Evolutionary conservation across 2,888 invertebrate species (phyloP), one percentile per base, ranked within the genome.

Genomic region (Phrixothrix hirtus): DNA sequence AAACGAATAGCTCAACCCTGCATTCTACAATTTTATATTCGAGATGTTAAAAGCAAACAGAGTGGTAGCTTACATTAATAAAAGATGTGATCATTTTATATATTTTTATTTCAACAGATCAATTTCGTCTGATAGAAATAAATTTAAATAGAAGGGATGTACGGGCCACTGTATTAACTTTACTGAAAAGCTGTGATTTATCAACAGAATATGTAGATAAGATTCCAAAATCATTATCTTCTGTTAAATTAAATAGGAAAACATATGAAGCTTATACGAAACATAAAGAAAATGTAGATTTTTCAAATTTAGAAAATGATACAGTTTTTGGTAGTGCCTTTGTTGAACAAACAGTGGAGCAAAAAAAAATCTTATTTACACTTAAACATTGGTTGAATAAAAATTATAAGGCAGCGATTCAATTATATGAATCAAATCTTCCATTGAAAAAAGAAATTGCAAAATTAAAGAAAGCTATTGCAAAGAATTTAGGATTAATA

Each of bases 131-230:
- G 55, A 86, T 95, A 1, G 84, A 86, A 66, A 86, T 95, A 51
- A 79, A 83, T 42, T 73, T 95, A 55, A 83, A 83, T 50, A 84
- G 86, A 26, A 78, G 78, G 55, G 83, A 86, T 75, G 77, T 92
- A 36, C 81, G 87, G 50, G 85, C 87, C 64, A 84, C 87, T 4
- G 85, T 95, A 27, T 79, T 87, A 5, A 86, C 84, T 30, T 83
- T 95, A 58, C 78, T 95, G 53, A 84, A 85, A 70, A 84, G 88
- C 17, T 94, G 93, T 76, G 84, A 90, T 71, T 81, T 95, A 55
- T 84, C 94, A 2, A 92, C 94, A n/a, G 87, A 88, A 31, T 92
- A 91, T 76, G 81, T 95, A 3, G 91, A 92, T 71, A 87, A 83
- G 73, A 84, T 90, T 67, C 79, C 81, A 31, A 74, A 73, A 51